A percentile compares a stretch with the other conserved stretches of the same genome.
Conservation (phyloP, 2,113 vertebrate genomes). For the Chlamydotis undulata region DNA sequence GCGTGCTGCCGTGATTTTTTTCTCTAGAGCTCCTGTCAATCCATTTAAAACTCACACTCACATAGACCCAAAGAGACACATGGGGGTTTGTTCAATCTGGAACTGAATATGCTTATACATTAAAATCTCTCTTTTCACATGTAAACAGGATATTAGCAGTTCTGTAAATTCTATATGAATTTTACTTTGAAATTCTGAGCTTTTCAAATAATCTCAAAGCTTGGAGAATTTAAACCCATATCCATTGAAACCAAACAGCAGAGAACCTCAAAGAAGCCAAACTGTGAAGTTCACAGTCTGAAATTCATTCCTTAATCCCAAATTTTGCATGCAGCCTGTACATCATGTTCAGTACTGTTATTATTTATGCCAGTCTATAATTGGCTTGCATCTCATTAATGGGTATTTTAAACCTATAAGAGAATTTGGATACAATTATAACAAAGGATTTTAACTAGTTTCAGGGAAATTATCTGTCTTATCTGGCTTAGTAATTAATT, state of each 20-base stretch:
- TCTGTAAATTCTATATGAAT: not conserved
- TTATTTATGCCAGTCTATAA: constrained; percentile 12
- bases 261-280: not conserved
- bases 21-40: not conserved
- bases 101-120: not conserved
- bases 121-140: not conserved
- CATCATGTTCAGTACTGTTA: not conserved
- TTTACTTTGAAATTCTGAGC: constrained; percentile 3
- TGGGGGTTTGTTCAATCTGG: not conserved
- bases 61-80: not conserved
- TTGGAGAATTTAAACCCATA: not conserved
- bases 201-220: not conserved
- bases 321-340: not conserved
- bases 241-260: not conserved
- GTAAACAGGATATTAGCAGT: not conserved
- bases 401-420: not conserved
- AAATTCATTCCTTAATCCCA: not conserved
- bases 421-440: not conserved
- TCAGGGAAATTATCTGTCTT: not conserved
- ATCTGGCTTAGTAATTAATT: not conserved
- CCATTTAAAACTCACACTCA: not conserved
- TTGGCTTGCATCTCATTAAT: constrained; percentile 1
- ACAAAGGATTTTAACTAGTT: not conserved
- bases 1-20: not conserved
- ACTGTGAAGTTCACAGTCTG: not conserved